Evolutionary conservation across 2,888 invertebrate species (phyloP), one percentile per base, ranked within the genome.

Genomic region (Pharmacophagus antenor): DNA sequence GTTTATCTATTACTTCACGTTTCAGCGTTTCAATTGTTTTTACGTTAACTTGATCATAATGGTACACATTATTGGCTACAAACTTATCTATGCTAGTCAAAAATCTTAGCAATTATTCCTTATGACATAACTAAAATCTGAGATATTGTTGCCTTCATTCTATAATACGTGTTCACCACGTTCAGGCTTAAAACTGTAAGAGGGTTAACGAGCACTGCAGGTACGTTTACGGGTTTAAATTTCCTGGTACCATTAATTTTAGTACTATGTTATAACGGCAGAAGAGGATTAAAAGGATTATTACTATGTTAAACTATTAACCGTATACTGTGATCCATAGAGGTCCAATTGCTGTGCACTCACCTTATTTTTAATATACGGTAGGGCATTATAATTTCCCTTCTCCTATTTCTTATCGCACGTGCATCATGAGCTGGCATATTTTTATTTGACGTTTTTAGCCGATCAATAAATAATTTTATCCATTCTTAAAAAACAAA

Each of bases 201-300:
- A 46, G 20, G 46, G 54, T 54, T 54, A 54, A 31, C 54, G 54
- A 54, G 46, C 18, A 46, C 15, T 44, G 46, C 46, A 25, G 27
- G 27, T 10, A 46, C 46, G 46, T 46, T 46, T 25, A 22, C 27
- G 53, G 53, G 18, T 44, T 54, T 22, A 54, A 44, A 27, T 54
- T 54, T 44, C 53, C 44, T 44, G 53, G 17, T 44, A 18, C 12
- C 44, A 54, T 54, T 46, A 44, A 54, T 44, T 25, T 44, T 25
- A 27, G 44, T 54, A 54, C 27, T 18, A 20, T 17, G 21, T 44
- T 25, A 54, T 27, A 6, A 8, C 20, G 27, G 27, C 6, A 15
- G 54, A 4, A n/a, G 8, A 46, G 20, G 20, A n/a, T 46, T 46
- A 46, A 46, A 20, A 46, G n/a, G n/a, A n/a, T n/a, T 5, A 54